Base-by-base conservation (phyloP, 2,113 vertebrate species). In the Budorcas taxicolor region DNA sequence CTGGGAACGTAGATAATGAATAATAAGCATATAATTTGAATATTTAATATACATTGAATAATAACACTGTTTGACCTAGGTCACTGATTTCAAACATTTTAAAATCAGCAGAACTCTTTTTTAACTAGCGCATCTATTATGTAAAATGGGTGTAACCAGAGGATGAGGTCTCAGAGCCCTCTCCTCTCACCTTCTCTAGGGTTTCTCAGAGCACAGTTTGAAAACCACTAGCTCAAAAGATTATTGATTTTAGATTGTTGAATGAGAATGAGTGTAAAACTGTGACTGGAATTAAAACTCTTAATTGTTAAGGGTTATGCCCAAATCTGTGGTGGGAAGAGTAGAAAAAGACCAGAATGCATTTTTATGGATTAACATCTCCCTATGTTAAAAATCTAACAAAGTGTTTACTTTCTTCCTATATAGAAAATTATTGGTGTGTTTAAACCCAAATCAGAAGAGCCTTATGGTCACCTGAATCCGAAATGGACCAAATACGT, bases 401-500 rank as follows among this genome's bases (percentile, higher is more conserved):
- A 67, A 43, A 52, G 91, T 85, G n/a, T 97, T 55, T 67, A 7
- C 3, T 86, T 14, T 98, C 94, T 86, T 45, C 33, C 64, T 43
- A 36, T 36, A 52, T 97, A 99, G 99, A 99, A 99, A 99, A 99
- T 98, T 95, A 99, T 99, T 97, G 99, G 99, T 58, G 99, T 99
- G 87, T 99, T 99, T 98, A 99, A 99, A 98, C 99, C 99, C 99
- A 99, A 99, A 99, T 99, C 99, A 52, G 99, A 99, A 98, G 99
- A 99, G 98, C 99, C 99, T 97, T 99, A 99, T 6, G 99, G 99
- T 98, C 99, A 99, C 67, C 99, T 99, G 87, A 99, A 99, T 98
- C 99, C 99, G 60, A 99, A 99, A 98, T 99, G 99, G 99, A 99
- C 99, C 99, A 99, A 99, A 99, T 99, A 99, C 94, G 99, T 99